Base-by-base conservation (phyloP, 2,113 vertebrate genomes). In the Nycticryphes semicollaris region DNA sequence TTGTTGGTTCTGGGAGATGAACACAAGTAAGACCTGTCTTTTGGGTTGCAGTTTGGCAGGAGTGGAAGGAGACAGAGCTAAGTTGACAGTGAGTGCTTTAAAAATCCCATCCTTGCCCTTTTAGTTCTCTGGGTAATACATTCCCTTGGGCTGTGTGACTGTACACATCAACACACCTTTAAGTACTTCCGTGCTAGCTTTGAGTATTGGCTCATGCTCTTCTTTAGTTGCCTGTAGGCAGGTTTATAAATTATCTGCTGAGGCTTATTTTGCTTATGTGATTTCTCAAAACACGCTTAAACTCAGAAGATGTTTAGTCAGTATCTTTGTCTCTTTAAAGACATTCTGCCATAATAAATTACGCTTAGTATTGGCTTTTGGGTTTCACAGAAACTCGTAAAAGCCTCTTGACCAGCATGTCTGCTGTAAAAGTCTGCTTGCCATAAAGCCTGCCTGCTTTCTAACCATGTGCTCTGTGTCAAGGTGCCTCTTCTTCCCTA, bases 271-370 rank as follows among this genome's bases (percentile, higher is more conserved):
- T 79, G 20, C 87, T 88, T 85, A 37, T 84, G 80, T 86, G 93
- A 56, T 84, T 97, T 95, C 87, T 94, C 94, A 63, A 95, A 94
- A 94, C 68, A 48, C 84, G 88, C 94, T 86, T 87, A 87, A 76
- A 88, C 57, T 67, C 73, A 78, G 76, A 48, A 91, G 92, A 91
- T 72, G 72, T 51, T 94, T 83, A 96, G 78, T 87, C 81, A 80
- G 86, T 92, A 73, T 57, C 77, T 81, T 79, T 72, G 33, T 72
- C 57, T 94, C 90, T 97, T 89, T 96, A 77, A 84, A 89, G 81
- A 50, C 70, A 20, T 80, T 75, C 87, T 97, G 96, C 94, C 97
- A 47, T 91, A 85, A 64, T 59, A 81, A 7, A 14, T 86, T 89
- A 66, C 54, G 94, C 74, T 85, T 86, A 66, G 64, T 82, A 37